These are phyloP conservation scores for Hypocryptadius cinnamomeus DNA, from an alignment of 2,113 vertebrate species.

Conservation along the genomic window DNA sequence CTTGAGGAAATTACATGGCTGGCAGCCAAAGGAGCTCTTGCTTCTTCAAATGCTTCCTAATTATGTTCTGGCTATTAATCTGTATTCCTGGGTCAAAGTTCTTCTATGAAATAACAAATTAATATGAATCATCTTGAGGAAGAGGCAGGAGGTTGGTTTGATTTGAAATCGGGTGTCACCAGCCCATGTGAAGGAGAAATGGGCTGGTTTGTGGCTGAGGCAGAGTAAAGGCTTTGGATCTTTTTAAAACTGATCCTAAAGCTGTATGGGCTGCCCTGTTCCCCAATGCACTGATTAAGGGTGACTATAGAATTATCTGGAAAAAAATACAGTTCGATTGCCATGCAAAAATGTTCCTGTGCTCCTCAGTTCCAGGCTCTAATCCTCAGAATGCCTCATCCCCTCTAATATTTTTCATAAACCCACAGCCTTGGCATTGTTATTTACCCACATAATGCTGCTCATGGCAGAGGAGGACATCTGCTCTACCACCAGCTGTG, in stretches of 20 bases:
- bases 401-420: not conserved
- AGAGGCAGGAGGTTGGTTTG: not conserved
- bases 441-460: not conserved
- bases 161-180: not conserved
- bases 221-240: not conserved
- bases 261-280: not conserved
- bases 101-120: constrained; percentile 17
- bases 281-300: not conserved
- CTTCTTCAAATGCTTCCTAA: constrained; percentile 51
- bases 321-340: not conserved
- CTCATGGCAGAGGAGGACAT: not conserved
- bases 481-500: not conserved
- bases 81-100: not conserved
- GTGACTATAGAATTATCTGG: not conserved
- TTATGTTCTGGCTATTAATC: constrained; percentile 46
- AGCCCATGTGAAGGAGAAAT: not conserved
- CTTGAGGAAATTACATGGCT: constrained; percentile 17
- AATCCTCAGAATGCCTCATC: not conserved
- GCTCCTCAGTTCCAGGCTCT: not conserved
- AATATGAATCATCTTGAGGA: not conserved
- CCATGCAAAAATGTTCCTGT: not conserved
- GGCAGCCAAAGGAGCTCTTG: constrained; percentile 7
- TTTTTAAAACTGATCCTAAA: not conserved
- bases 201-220: not conserved
- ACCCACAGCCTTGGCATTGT: not conserved